phyloP scores from a whole-genome alignment of 1,140 invertebrate species.

The Trypoxylus dichotomus region DNA sequence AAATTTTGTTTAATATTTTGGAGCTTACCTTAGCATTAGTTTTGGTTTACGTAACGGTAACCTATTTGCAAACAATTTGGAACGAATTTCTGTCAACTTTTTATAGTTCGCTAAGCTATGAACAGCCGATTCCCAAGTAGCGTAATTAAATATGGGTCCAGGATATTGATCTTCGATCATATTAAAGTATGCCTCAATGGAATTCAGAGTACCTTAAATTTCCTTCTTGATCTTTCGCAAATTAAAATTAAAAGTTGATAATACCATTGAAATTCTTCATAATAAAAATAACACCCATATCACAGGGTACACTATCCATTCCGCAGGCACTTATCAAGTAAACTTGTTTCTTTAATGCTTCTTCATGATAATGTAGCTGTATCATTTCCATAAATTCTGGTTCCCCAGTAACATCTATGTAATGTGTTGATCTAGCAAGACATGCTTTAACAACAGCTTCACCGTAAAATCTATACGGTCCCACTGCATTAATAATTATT shows the following conservation, averaged over 20 bases:
- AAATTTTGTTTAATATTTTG: not conserved
- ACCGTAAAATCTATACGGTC: slow-evolving; percentile 86
- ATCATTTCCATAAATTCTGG: slow-evolving; percentile 83
- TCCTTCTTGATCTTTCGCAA: not conserved
- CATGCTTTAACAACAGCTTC: slow-evolving; percentile 88
- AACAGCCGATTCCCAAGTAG: slow-evolving; percentile 82
- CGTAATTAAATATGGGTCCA: slow-evolving; percentile 64
- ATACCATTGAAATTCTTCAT: slow-evolving; percentile 70
- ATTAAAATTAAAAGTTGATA: not conserved
- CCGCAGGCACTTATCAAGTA: slow-evolving; percentile 88
- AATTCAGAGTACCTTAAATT: slow-evolving; percentile 68
- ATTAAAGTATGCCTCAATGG: slow-evolving; percentile 73
- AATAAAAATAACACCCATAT: slow-evolving; percentile 76
- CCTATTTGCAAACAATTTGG: slow-evolving; percentile 65
- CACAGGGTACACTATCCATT: slow-evolving; percentile 84
- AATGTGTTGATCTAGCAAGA: slow-evolving; percentile 75
- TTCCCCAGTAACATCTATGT: slow-evolving; percentile 90
- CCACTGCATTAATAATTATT: slow-evolving; percentile 82
- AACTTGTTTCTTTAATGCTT: slow-evolving; percentile 69
- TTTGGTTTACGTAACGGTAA: slow-evolving; percentile 66
- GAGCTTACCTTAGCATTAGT: slow-evolving; percentile 57
- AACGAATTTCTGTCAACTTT: slow-evolving; percentile 65
- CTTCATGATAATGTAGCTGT: slow-evolving; percentile 75
- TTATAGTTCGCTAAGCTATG: slow-evolving; percentile 66
- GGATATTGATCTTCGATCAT: slow-evolving; percentile 48